A percentile compares a stretch with the other conserved stretches of the same genome.
phyloP scores from a whole-genome alignment of 2,113 vertebrate genomes.

The Erythrolamprus reginae region DNA sequence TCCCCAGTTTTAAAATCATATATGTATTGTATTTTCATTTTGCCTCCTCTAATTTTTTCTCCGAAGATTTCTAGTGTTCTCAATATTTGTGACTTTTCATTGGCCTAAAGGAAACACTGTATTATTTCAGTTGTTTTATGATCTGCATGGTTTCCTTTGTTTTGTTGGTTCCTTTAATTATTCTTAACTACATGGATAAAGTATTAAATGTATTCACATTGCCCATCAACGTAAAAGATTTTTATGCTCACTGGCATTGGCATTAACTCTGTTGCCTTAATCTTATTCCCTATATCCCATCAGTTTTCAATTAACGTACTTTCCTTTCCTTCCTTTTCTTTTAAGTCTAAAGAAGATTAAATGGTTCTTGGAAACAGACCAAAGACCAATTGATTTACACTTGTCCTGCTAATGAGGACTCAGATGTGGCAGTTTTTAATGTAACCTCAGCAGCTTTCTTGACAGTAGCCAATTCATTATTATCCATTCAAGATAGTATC shows the following conservation, averaged over 20 bases:
- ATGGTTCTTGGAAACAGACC: not conserved
- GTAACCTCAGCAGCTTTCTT: not conserved
- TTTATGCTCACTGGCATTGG: not conserved
- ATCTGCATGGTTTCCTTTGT: not conserved
- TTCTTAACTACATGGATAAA: not conserved
- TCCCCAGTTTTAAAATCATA: not conserved
- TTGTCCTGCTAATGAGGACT: not conserved
- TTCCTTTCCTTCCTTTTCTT: not conserved
- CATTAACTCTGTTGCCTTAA: not conserved
- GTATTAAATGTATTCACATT: not conserved
- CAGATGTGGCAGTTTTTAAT: not conserved
- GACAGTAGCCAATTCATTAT: not conserved
- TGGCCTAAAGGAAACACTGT: not conserved
- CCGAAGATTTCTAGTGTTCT: not conserved
- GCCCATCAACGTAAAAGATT: not conserved
- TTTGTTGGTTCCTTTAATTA: not conserved
- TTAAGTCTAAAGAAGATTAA: not conserved
- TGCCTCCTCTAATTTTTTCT: not conserved
- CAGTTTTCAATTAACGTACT: not conserved
- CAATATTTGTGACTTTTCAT: not conserved
- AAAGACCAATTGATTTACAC: not conserved
- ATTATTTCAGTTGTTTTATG: not conserved
- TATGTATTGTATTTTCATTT: not conserved
- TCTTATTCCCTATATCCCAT: not conserved
- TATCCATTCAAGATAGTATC: not conserved